A percentile compares a stretch with the other conserved stretches of the same genome.
Evolutionary conservation across 2,888 invertebrate species (phyloP).

Genomic region (Mactromeris polynyma): DNA sequence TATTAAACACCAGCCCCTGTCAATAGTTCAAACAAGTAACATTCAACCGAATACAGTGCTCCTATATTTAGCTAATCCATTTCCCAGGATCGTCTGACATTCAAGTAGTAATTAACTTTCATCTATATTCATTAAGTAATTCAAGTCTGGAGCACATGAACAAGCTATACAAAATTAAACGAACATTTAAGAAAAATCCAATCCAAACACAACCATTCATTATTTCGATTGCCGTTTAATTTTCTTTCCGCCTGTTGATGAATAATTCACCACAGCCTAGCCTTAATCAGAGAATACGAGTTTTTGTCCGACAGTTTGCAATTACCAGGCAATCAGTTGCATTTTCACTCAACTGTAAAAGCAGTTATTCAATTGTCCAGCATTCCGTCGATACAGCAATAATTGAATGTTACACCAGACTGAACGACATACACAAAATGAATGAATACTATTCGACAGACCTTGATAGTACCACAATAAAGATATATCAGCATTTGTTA

Average conservation of each 20-base stretch:
- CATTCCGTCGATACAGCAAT: neutral
- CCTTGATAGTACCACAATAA: too few species aligned
- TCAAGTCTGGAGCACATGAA: neutral
- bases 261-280: neutral
- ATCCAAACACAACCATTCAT: neutral
- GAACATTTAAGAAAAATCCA: neutral
- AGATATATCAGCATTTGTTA: too few species aligned
- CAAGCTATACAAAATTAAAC: neutral
- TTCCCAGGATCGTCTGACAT: neutral
- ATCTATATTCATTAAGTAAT: neutral
- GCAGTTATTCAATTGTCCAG: neutral
- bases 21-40: too few species aligned
- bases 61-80: too few species aligned
- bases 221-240: neutral
- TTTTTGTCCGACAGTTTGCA: neutral
- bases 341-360: neutral
- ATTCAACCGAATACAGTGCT: too few species aligned
- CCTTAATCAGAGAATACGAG: neutral
- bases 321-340: neutral
- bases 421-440: neutral
- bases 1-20: too few species aligned
- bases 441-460: too few species aligned
- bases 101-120: neutral
- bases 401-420: neutral
- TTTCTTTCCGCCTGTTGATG: neutral